Evolutionary conservation across 2,113 vertebrate genomes (phyloP), one percentile per base, ranked within the genome.

Genomic region (Puffinus mauretanicus): DNA sequence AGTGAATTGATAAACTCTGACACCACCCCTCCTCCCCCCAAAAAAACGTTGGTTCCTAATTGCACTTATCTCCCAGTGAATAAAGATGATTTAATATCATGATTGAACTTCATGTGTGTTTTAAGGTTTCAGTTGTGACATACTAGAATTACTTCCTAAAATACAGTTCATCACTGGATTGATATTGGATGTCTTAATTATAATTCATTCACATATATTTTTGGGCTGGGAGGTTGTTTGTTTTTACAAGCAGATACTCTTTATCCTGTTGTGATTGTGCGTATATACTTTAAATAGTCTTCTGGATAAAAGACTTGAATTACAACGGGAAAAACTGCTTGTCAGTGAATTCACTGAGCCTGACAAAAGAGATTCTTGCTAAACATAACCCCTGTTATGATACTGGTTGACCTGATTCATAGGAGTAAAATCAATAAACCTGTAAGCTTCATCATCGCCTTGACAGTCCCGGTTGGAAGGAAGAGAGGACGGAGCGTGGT

Each of bases 371-470:
- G 55, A 15, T 29, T 24, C 20, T 54, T 89, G 46, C 55, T 91
- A 18, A 58, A 19, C 57, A 7, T 72, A 67, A 17, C 11, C 42
- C 58, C 71, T 71, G 60, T 77, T 71, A 66, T 25, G 83, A 83
- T 71, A 95, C 79, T 14, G 1, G 32, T 46, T 95, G 86, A 88
- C 89, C 49, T 60, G 60, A 49, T 83, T 81, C 7, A 7, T 38
- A 10, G 60, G 25, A 42, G 42, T 12, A 62, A 72, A 70, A 88
- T 84, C 72, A 78, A 58, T 96, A 79, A 91, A 30, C 38, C 55
- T 2, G 0, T 52, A 26, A 70, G 64, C 83, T 70, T 49, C 38
- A 21, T 76, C 30, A 22, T 40, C 0, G 0, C 26, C 30, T 69
- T 70, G 65, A 10, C 51, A 40, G 16, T 77, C 21, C 14, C 1